Percentiles rank a stretch among this genome's conserved stretches.
Conservation (phyloP, 2,797 vertebrate species). For the Myripristis jacobus region DNA sequence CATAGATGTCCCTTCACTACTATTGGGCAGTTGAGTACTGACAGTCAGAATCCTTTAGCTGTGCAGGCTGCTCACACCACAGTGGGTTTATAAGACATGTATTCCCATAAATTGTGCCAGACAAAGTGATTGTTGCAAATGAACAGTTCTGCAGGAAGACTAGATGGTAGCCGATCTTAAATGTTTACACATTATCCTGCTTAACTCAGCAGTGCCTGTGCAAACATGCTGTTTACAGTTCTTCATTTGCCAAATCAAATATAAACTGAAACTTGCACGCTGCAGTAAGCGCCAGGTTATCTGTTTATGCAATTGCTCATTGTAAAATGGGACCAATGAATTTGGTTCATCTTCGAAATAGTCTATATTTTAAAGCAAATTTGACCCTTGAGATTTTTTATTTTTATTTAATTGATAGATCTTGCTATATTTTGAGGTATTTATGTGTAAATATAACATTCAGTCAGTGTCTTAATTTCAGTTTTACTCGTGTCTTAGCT, state of each 20-base stretch:
- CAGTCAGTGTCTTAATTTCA: slow-evolving; percentile 65
- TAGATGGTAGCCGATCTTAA: slow-evolving; percentile 23
- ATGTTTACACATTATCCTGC: slow-evolving; percentile 64
- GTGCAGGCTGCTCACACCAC: neutral
- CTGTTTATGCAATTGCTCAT: slow-evolving; percentile 28
- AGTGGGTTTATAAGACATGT: slow-evolving; percentile 1
- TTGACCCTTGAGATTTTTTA: slow-evolving; percentile 35
- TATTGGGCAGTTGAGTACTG: slow-evolving; percentile 14
- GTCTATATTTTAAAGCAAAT: slow-evolving; percentile 20
- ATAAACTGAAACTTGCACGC: slow-evolving; percentile 22
- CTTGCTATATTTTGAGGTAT: slow-evolving; percentile 48
- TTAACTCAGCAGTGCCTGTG: slow-evolving; percentile 32
- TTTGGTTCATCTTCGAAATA: slow-evolving; percentile 15
- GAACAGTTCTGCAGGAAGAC: slow-evolving; percentile 18
- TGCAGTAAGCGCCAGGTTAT: slow-evolving; percentile 1
- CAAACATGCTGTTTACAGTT: slow-evolving; percentile 38
- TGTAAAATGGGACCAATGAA: slow-evolving; percentile 9
- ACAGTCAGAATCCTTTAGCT: slow-evolving; percentile 11
- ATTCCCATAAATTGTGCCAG: slow-evolving; percentile 19
- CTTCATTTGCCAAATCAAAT: slow-evolving; percentile 16
- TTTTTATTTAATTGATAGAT: slow-evolving; percentile 48
- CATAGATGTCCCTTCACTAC: slow-evolving; percentile 53
- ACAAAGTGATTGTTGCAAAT: slow-evolving; percentile 13
- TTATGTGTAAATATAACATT: slow-evolving; percentile 67
- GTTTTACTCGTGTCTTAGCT: slow-evolving; percentile 31